Percentiles rank a stretch among this genome's conserved stretches.
Evolutionary conservation across 2,797 vertebrate genomes (phyloP).

Genomic region (Telmatherina bonti): DNA sequence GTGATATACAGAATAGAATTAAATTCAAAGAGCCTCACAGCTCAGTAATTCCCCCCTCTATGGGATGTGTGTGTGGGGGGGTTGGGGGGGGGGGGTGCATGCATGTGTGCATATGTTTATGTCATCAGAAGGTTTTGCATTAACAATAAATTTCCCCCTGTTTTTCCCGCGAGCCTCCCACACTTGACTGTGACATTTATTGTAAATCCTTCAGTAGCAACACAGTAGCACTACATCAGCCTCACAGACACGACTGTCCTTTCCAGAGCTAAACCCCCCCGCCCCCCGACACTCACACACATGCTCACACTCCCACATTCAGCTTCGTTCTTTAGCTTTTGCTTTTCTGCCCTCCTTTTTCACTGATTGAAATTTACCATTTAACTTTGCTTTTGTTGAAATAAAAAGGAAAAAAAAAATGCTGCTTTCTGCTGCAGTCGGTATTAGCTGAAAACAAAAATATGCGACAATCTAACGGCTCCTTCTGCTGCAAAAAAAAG

Average conservation of each 20-base stretch:
- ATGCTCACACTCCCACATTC: slow-evolving; percentile 18
- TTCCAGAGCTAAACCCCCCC: slow-evolving; percentile 33
- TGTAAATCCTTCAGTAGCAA: slow-evolving; percentile 57
- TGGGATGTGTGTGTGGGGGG: slow-evolving; percentile 4
- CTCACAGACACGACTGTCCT: slow-evolving; percentile 18
- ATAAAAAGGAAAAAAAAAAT: slow-evolving; percentile 35
- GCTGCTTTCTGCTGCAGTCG: slow-evolving; percentile 34
- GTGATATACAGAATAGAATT: slow-evolving; percentile 61
- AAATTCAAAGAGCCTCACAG: slow-evolving; percentile 61
- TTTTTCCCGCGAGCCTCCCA: slow-evolving; percentile 19
- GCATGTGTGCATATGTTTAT: slow-evolving; percentile 35
- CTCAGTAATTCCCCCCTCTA: slow-evolving; percentile 38
- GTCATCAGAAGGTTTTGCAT: slow-evolving; percentile 40
- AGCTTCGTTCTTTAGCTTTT: slow-evolving; percentile 46
- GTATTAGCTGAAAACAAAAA: slow-evolving; percentile 42
- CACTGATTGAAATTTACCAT: slow-evolving; percentile 54
- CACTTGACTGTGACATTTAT: slow-evolving; percentile 54
- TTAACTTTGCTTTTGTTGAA: slow-evolving; percentile 49
- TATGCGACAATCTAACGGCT: slow-evolving; percentile 53
- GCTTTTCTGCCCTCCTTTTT: slow-evolving; percentile 51
- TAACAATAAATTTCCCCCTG: slow-evolving; percentile 44
- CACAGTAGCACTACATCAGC: slow-evolving; percentile 49
- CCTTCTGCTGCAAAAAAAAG: slow-evolving; percentile 49
- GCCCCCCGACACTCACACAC: too few relatives aligned
- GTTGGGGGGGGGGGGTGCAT: too few relatives aligned